phyloP scores from a whole-genome alignment of 1,140 invertebrate species.

The Diachasma alloeum region DNA sequence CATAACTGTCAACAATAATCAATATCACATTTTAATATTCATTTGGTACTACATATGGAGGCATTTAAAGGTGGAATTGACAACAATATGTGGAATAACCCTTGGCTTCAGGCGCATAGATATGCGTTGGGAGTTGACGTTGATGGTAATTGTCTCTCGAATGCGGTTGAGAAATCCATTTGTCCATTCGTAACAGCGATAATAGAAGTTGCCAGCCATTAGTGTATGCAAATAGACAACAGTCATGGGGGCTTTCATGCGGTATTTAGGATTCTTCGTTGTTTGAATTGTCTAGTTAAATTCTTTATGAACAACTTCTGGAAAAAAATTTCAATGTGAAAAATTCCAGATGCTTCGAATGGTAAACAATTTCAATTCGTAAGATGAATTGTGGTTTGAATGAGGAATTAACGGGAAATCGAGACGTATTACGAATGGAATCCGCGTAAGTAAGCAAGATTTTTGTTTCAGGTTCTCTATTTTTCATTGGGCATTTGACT shows the following conservation, averaged over 20 bases:
- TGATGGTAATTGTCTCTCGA: background rate
- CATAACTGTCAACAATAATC: background rate
- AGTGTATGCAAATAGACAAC: conserved; percentile 15
- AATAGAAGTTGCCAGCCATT: conserved; percentile 17
- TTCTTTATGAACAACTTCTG: background rate
- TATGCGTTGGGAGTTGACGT: background rate
- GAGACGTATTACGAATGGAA: background rate
- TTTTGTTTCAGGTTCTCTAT: background rate
- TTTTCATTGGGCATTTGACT: background rate
- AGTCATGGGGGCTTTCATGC: background rate
- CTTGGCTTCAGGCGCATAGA: background rate
- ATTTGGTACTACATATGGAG: background rate
- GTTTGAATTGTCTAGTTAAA: background rate
- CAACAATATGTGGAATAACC: background rate
- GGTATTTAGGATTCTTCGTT: background rate
- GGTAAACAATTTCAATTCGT: background rate
- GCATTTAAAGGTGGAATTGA: background rate
- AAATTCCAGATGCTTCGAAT: background rate
- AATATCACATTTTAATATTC: background rate
- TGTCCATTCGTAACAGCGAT: conserved; percentile 12
- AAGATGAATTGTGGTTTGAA: background rate
- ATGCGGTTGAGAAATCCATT: conserved; percentile 30
- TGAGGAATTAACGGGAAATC: background rate
- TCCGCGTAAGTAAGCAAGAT: background rate
- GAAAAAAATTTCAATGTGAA: background rate